These are phyloP conservation scores for Eidolon helvum DNA, from an alignment of 2,113 vertebrate species.

Conservation along the genomic window DNA sequence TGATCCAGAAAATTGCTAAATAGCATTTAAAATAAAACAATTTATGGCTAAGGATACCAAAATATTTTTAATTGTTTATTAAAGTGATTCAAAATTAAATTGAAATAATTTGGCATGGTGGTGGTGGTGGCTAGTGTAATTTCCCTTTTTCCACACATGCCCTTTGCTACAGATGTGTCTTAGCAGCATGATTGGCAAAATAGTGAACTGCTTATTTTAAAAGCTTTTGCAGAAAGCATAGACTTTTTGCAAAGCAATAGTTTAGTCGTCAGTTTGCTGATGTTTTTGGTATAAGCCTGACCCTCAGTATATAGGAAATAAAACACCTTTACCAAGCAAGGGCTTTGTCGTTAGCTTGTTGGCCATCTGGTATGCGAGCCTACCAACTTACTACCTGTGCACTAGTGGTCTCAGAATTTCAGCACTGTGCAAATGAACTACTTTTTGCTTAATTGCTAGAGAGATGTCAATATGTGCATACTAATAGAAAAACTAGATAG, in stretches of 20 bases:
- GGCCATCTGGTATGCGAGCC: neutral
- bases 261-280: neutral
- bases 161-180: neutral
- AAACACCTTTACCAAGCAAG: neutral
- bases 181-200: neutral
- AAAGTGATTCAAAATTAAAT: constrained; percentile 12
- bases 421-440: neutral
- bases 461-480: neutral
- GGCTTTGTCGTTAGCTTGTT: neutral
- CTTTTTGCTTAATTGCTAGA: neutral
- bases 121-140: neutral
- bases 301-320: neutral
- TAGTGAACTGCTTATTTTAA: neutral
- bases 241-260: neutral
- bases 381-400: neutral
- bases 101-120: neutral
- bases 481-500: neutral
- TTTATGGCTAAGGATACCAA: neutral
- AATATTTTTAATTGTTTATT: constrained; percentile 21
- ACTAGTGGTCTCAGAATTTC: neutral
- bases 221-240: neutral
- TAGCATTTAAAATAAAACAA: neutral
- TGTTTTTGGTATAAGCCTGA: neutral
- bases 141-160: neutral
- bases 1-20: constrained; percentile 42